A percentile compares a stretch with the other conserved stretches of the same genome.
Evolutionary conservation across 2,797 vertebrate species (phyloP).

Genomic region (Iguana delicatissima): DNA sequence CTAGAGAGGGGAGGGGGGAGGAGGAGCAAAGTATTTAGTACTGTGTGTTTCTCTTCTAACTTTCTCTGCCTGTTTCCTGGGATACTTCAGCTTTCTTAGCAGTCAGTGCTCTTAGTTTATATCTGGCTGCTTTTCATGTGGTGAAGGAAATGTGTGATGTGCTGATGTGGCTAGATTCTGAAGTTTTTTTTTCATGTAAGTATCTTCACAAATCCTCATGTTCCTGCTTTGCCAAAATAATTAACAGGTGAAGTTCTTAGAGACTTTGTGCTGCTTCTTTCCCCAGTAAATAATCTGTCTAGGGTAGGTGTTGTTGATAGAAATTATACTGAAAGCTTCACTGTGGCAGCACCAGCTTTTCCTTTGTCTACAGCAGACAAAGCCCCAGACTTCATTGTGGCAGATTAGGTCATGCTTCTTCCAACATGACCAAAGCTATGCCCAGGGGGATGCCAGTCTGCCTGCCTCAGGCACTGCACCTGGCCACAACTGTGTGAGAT

Average conservation of each 20-base stretch:
- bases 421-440: background rate
- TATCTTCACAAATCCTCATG: background rate
- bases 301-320: no score
- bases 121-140: background rate
- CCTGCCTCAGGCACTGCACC: background rate
- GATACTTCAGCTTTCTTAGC: background rate
- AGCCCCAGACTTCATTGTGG: background rate
- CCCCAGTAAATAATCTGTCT: background rate
- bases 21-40: background rate
- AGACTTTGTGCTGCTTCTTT: background rate
- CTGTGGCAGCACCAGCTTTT: background rate
- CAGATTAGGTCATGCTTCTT: background rate
- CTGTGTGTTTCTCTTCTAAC: no score
- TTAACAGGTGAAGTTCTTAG: background rate
- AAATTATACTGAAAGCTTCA: background rate
- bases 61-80: background rate
- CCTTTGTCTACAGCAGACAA: background rate
- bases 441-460: background rate
- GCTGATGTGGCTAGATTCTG: background rate
- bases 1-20: background rate
- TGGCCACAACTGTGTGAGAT: background rate
- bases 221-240: background rate
- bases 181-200: background rate
- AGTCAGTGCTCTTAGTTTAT: background rate
- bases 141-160: background rate